phyloP scores from a whole-genome alignment of 2,888 invertebrate genomes.

The Globia sparganii region DNA sequence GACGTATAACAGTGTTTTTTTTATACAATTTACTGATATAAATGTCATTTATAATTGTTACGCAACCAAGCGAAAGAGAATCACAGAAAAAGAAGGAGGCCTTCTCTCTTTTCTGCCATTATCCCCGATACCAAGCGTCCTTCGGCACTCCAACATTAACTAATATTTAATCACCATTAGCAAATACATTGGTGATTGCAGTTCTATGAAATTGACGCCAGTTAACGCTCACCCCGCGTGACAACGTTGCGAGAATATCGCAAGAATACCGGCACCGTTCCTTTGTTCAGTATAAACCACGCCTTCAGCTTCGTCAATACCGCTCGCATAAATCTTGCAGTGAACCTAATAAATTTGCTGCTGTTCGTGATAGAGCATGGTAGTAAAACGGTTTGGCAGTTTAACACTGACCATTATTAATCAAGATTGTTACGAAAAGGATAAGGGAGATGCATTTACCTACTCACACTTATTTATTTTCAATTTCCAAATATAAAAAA shows the following conservation, averaged over 20 bases:
- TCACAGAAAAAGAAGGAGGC: neutral
- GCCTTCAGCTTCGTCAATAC: slow-evolving; percentile 12
- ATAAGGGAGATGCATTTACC: neutral
- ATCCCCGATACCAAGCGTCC: neutral
- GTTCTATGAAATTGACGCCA: neutral
- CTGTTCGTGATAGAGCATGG: slow-evolving; percentile 6
- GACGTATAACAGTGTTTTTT: neutral
- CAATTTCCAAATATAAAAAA: neutral
- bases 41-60: neutral
- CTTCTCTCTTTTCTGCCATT: neutral
- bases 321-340: slow-evolving; percentile 34
- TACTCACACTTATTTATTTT: neutral
- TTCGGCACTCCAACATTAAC: no score
- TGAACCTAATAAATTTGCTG: slow-evolving; percentile 36
- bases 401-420: slow-evolving; percentile 13
- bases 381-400: slow-evolving; percentile 14
- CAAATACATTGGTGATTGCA: neutral
- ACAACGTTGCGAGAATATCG: neutral
- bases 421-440: slow-evolving; percentile 13
- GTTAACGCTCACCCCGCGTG: neutral
- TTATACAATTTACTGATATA: neutral
- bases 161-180: neutral
- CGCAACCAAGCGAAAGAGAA: neutral
- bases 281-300: slow-evolving; percentile 6
- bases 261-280: neutral